Base-by-base conservation (phyloP, 2,797 vertebrate species). In the Melanotaenia trifasciata region DNA sequence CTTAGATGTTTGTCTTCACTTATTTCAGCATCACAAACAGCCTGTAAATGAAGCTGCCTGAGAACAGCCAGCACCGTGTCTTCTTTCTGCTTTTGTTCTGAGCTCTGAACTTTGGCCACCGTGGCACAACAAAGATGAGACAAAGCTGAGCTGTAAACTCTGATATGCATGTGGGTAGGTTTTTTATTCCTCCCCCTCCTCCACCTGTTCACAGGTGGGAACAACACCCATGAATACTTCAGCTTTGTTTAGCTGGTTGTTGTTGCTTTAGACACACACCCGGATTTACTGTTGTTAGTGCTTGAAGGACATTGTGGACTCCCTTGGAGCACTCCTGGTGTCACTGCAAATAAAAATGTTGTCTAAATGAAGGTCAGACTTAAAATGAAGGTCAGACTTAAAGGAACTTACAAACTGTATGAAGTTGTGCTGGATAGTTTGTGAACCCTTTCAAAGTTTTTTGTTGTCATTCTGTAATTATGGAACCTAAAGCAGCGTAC, bases 71-170 rank as follows among this genome's bases (percentile, higher is more conserved):
- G 81, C 69, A 72, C 64, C 90, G 87, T 80, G 84, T 86, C 86
- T 84, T 81, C 61, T 89, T 80, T 90, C 80, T 70, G 56, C 81
- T 85, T 70, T 91, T 92, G 91, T 93, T 38, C 77, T 80, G 84
- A 68, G 79, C 58, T 30, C 58, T 92, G 86, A 90, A 92, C 93
- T 93, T 91, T 84, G 83, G 77, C 18, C 87, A 88, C 90, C 79
- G 74, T 74, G 80, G 60, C 64, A 62, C 78, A 71, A 40, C 63
- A 66, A 45, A 70, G 67, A 74, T 32, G 67, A 72, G 30, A 77
- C 61, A 79, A 89, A 62, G 62, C 61, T 0, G 50, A 72, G 84
- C 72, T 66, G 80, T 81, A 71, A 81, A 72, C 45, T 60, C 13
- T 60, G 65, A 68, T 76, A 75, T 68, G 56, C 58, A 58, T 66